These are phyloP conservation scores for Ricordea florida DNA, from an alignment of 92 coral and sea anemone genomes.

Conservation along the genomic window DNA sequence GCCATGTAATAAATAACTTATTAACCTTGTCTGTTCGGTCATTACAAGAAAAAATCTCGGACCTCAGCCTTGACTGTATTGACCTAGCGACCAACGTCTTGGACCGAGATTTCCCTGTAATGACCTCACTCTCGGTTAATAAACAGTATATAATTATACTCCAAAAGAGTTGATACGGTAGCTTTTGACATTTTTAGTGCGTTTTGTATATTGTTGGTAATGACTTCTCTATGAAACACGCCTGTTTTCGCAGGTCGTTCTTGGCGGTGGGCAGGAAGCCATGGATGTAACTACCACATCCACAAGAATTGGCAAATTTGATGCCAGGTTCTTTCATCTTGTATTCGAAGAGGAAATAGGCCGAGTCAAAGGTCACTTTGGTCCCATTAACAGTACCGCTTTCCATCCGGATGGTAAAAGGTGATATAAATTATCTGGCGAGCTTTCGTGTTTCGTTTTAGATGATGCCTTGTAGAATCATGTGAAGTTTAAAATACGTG, in stretches of 20 bases:
- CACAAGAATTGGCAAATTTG: constrained; percentile 95
- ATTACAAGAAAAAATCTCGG: too few species aligned
- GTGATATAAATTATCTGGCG: constrained; percentile 34
- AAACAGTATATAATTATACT: too few species aligned
- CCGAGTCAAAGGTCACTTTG: constrained; percentile 97
- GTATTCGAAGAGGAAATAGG: constrained; percentile 98
- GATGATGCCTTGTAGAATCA: too few species aligned
- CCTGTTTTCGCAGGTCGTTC: constrained; percentile 64
- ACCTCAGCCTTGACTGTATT: too few species aligned
- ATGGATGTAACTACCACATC: constrained; percentile 99
- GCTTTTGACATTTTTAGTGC: too few species aligned
- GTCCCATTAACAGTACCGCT: constrained; percentile 94
- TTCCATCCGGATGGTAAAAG: constrained; percentile 99
- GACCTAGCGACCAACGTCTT: too few species aligned
- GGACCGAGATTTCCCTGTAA: too few species aligned
- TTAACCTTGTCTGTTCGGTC: too few species aligned
- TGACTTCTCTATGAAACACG: not conserved
- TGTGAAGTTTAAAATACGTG: too few species aligned
- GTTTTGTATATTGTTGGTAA: not conserved
- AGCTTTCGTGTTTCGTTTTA: not conserved
- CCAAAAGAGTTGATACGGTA: too few species aligned
- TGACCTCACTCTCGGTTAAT: too few species aligned
- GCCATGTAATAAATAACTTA: too few species aligned
- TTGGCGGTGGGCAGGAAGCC: constrained; percentile 99
- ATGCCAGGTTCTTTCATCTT: constrained; percentile 92